Conservation (phyloP, 1,140 invertebrate genomes). For the Oryzaephilus surinamensis region DNA sequence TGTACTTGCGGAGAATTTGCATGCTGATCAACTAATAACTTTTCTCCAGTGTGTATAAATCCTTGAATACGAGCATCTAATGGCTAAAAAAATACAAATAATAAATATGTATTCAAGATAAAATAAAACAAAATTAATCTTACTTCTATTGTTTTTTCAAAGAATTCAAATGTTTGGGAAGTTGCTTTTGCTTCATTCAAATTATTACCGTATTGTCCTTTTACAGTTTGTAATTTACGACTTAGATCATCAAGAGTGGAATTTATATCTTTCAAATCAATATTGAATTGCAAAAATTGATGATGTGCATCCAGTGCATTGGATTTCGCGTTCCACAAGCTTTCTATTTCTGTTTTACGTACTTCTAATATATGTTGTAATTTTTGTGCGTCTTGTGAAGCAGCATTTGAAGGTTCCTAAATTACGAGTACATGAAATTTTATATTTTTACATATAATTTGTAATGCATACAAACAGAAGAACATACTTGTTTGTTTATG, state of each 20-base stretch:
- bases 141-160: slow-evolving; percentile 72
- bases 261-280: slow-evolving; percentile 64
- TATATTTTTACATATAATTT: background rate
- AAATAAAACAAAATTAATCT: slow-evolving; percentile 23
- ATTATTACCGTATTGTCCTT: slow-evolving; percentile 62
- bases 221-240: slow-evolving; percentile 49
- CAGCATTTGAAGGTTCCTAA: slow-evolving; percentile 57
- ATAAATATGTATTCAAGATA: background rate
- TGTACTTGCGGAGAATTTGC: slow-evolving; percentile 49
- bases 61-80: slow-evolving; percentile 62
- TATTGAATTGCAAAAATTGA: slow-evolving; percentile 57
- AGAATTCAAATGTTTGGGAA: slow-evolving; percentile 61
- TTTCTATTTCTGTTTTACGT: slow-evolving; percentile 45
- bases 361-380: slow-evolving; percentile 50
- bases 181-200: slow-evolving; percentile 55
- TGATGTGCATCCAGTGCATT: slow-evolving; percentile 51
- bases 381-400: slow-evolving; percentile 57
- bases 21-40: slow-evolving; percentile 48
- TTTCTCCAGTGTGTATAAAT: slow-evolving; percentile 59
- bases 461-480: no score
- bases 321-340: slow-evolving; percentile 48
- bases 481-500: slow-evolving; percentile 50
- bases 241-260: slow-evolving; percentile 56
- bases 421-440: background rate
- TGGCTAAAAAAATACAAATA: slow-evolving; percentile 40